Base-by-base conservation (phyloP, 2,888 invertebrate species). In the Drosophila lutescens region DNA sequence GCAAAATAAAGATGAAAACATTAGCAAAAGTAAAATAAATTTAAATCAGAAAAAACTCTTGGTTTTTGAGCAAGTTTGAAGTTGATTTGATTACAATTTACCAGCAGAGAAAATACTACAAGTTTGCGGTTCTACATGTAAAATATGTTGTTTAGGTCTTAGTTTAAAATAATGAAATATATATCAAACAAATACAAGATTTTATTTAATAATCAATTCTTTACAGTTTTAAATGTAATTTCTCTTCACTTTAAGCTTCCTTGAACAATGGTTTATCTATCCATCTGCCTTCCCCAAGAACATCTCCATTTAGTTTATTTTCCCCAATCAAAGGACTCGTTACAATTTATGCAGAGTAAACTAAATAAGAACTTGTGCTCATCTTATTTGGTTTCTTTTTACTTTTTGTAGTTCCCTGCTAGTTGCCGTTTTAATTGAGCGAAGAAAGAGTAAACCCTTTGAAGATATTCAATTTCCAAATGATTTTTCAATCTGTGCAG, bases 401-500 rank as follows among this genome's bases (percentile, higher is more conserved):
- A 13, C 44, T 36, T 17, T 17, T 53, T 7, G 26, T 30, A 30
- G 38, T 58, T 53, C 10, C 55, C 17, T 54, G 55, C 10, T 15
- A 56, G 58, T 58, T 58, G 38, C 55, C 56, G 17, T 54, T 55
- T 58, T 58, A 58, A 58, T 56, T 58, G 58, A 40, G 57, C 36
- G 12, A 41, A 34, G 36, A 51, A 43, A 54, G 50, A 20, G 15
- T 32, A 9, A 40, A 49, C 36, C 13, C 40, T 66, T 54, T 41
- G 43, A 41, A 26, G 47, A 72, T 56, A 65, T 70, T 60, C 46
- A 26, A 60, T 61, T 61, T 75, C 60, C 26, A 54, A 77, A 80
- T 78, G 59, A 51, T 59, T 75, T 62, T 70, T 57, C 59, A 56
- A 77, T 73, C 73, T 56, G 40, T 53, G n/a, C 10, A 26, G 8